Percentiles rank a stretch among this genome's conserved stretches.
phyloP scores from a whole-genome alignment of 2,888 invertebrate species.

The Scaptomyza parva region DNA sequence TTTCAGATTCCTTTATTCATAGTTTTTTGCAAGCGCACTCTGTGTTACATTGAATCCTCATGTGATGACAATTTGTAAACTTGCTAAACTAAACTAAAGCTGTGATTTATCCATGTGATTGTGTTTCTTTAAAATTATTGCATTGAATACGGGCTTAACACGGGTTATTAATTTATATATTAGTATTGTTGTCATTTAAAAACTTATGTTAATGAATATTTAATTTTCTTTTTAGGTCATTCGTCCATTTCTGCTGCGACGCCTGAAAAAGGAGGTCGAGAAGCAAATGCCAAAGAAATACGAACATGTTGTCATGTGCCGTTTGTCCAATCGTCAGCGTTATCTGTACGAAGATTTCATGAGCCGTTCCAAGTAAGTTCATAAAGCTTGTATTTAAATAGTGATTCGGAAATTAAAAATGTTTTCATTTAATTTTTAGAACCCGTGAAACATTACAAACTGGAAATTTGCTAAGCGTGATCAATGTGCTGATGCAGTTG shows the following conservation, averaged over 20 bases:
- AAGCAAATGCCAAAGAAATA: constrained; percentile 98
- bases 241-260: constrained; percentile 95
- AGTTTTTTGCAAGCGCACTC: constrained; percentile 62
- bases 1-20: constrained; percentile 16
- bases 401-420: neutral
- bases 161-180: neutral
- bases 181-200: neutral
- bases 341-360: constrained; percentile 99
- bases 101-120: constrained; percentile 68
- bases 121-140: constrained; percentile 17
- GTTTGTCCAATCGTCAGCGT: constrained; percentile 97
- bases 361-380: constrained; percentile 94
- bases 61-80: constrained; percentile 73
- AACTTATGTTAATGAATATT: constrained; percentile 4
- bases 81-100: constrained; percentile 60
- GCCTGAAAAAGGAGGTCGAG: constrained; percentile 97
- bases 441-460: constrained; percentile 96
- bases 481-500: constrained; percentile 98
- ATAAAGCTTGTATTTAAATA: neutral
- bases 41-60: constrained; percentile 59
- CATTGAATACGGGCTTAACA: constrained; percentile 69
- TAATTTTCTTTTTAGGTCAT: constrained; percentile 87
- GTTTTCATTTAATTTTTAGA: constrained; percentile 85
- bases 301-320: constrained; percentile 97
- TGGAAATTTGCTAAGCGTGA: constrained; percentile 97